Base-by-base conservation (phyloP, 1,140 invertebrate genomes). In the Drosophila littoralis region DNA sequence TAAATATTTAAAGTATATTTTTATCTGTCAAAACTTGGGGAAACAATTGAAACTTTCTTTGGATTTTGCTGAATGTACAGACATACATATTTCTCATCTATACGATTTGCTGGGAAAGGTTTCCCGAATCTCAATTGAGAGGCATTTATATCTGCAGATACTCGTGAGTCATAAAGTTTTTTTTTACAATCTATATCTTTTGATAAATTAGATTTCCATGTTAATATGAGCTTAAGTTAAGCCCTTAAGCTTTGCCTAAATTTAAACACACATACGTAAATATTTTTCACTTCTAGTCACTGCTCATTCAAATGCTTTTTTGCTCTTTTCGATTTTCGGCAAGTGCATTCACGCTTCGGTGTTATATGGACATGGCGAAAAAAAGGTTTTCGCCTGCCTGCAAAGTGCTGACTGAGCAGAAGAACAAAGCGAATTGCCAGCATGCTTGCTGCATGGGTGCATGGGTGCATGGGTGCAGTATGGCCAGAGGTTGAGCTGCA, bases 351-450 rank as follows among this genome's bases (percentile, higher is more conserved):
- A 64, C 5, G 43, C 28, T 74, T 76, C 74, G 69, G 58, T 61
- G 48, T 72, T 12, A 52, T 70, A 38, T 77, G 54, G 38, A 9
- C 22, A 35, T 8, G 38, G 48, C 42, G 40, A 55, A 46, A 38
- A 64, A 59, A 63, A 72, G 42, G 50, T 70, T 78, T 67, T 54
- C 57, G 65, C 61, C 61, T 71, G 76, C 73, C 64, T 48, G 77
- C 54, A 48, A 81, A 85, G 77, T 85, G 82, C 82, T 85, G 82
- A 85, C 75, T 81, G 82, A 85, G 82, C 82, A 85, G 75, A 85
- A 85, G 82, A 85, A 85, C 82, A 85, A 85, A 85, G 81, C 75
- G 70, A 84, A 61, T 84, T 68, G 82, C 59, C 69, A 71, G 74
- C 74, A 67, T 75, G 75, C 81, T 59, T 43, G 64, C 42, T 22